Conservation (phyloP, 2,797 vertebrate genomes). For the Brachyalestes nurse region DNA sequence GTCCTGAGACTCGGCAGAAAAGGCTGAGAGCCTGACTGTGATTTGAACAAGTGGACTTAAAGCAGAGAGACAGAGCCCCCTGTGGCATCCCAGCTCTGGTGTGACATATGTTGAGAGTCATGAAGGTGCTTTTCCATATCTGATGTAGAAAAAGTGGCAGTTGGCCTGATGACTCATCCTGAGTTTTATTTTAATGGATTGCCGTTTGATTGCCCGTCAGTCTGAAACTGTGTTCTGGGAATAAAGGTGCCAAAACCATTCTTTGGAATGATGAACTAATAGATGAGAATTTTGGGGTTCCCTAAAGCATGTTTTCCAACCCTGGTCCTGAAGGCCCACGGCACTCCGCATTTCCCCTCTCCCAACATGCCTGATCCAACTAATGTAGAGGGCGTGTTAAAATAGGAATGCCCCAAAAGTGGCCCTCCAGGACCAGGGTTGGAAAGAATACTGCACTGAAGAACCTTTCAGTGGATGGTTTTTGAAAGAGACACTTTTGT, state of each 20-base stretch:
- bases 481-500: too few species aligned
- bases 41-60: constrained; percentile 38
- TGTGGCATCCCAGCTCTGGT: not conserved
- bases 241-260: too few species aligned
- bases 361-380: not conserved
- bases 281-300: not conserved
- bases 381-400: too few species aligned
- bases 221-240: not conserved
- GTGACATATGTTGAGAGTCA: constrained; percentile 20
- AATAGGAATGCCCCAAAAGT: too few species aligned
- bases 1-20: constrained; percentile 11
- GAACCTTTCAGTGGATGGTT: too few species aligned
- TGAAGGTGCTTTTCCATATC: constrained; percentile 19
- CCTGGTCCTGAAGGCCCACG: too few species aligned
- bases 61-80: constrained; percentile 13
- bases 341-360: not conserved
- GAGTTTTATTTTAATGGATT: not conserved
- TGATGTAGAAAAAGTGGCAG: constrained; percentile 2
- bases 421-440: too few species aligned
- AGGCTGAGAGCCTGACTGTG: constrained; percentile 28
- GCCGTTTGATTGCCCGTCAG: not conserved
- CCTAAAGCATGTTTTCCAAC: not conserved
- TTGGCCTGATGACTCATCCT: not conserved
- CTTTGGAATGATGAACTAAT: not conserved
- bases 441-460: too few species aligned